phyloP scores from a whole-genome alignment of 1,140 invertebrate genomes.

The Scaptodrosophila lebanonensis region DNA sequence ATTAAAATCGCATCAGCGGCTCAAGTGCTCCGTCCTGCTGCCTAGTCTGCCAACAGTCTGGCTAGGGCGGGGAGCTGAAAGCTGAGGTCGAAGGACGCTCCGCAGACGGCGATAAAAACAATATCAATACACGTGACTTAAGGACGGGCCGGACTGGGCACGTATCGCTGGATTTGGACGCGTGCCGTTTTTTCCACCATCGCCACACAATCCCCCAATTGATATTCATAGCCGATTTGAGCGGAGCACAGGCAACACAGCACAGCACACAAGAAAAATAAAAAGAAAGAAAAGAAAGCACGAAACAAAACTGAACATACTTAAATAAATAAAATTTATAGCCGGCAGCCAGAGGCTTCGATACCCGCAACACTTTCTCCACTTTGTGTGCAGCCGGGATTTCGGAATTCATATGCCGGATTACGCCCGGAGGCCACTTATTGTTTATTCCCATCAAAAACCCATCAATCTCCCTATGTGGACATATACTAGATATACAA shows the following conservation, averaged over 20 bases:
- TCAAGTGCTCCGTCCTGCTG: conserved; percentile 49
- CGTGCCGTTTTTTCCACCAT: conserved; percentile 54
- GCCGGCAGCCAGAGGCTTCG: conserved; percentile 50
- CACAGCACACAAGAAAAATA: neutral
- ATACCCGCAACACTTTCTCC: conserved; percentile 41
- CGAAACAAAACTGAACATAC: conserved; percentile 51
- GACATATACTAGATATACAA: conserved; percentile 1
- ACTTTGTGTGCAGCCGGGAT: conserved; percentile 46
- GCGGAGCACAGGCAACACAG: conserved; percentile 38
- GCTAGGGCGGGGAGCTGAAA: no score
- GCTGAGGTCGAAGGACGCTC: conserved; percentile 18
- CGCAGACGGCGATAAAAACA: conserved; percentile 64
- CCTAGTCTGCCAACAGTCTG: conserved; percentile 20
- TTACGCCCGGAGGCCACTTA: conserved; percentile 30
- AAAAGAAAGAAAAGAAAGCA: conserved; percentile 23
- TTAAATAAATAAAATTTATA: conserved; percentile 75
- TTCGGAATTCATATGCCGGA: conserved; percentile 40
- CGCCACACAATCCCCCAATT: conserved; percentile 55
- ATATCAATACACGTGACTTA: conserved; percentile 44
- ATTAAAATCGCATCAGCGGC: conserved; percentile 72
- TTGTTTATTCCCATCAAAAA: conserved; percentile 34
- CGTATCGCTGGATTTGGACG: conserved; percentile 43
- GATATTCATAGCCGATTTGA: conserved; percentile 70
- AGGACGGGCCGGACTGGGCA: neutral
- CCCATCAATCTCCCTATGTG: conserved; percentile 28